Evolutionary conservation across 2,888 invertebrate genomes (phyloP).

Genomic region (Synanthedon myopaeformis): DNA sequence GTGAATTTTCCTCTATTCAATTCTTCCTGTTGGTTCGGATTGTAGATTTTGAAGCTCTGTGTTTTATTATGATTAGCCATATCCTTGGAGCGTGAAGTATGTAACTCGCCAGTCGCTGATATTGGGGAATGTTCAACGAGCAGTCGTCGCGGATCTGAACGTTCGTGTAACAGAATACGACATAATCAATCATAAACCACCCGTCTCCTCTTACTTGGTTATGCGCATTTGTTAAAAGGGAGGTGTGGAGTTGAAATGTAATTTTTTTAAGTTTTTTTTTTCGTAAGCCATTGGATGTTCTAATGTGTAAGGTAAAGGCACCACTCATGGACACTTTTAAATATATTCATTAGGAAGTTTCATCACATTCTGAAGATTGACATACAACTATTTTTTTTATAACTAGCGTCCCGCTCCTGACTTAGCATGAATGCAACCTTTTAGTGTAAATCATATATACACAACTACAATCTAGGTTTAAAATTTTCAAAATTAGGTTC

Average conservation of each 20-base stretch:
- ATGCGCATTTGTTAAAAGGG: slow-evolving; percentile 42
- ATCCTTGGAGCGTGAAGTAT: slow-evolving; percentile 4
- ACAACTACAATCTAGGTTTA: too few relatives aligned
- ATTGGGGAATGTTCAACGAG: slow-evolving; percentile 3
- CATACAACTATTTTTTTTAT: too few relatives aligned
- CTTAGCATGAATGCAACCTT: too few relatives aligned
- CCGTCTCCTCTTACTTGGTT: slow-evolving; percentile 48
- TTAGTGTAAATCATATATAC: too few relatives aligned
- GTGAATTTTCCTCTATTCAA: slow-evolving; percentile 27
- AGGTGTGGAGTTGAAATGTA: slow-evolving; percentile 28
- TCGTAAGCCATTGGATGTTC: too few relatives aligned
- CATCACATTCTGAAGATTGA: too few relatives aligned
- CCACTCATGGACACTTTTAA: too few relatives aligned
- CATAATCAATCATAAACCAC: slow-evolving; percentile 60
- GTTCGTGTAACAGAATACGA: slow-evolving; percentile 44
- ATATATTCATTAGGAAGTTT: too few relatives aligned
- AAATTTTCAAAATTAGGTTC: too few relatives aligned
- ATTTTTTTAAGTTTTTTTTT: background rate
- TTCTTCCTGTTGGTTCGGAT: slow-evolving; percentile 31
- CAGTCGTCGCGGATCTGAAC: slow-evolving; percentile 18
- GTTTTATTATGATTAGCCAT: slow-evolving; percentile 21
- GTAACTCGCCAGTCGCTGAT: background rate
- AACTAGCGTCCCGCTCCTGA: too few relatives aligned
- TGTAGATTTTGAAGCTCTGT: slow-evolving; percentile 24
- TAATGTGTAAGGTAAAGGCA: too few relatives aligned